A percentile compares a stretch with the other conserved stretches of the same genome.
phyloP scores from a whole-genome alignment of 2,113 vertebrate genomes.

The Ariopsis seemanni region DNA sequence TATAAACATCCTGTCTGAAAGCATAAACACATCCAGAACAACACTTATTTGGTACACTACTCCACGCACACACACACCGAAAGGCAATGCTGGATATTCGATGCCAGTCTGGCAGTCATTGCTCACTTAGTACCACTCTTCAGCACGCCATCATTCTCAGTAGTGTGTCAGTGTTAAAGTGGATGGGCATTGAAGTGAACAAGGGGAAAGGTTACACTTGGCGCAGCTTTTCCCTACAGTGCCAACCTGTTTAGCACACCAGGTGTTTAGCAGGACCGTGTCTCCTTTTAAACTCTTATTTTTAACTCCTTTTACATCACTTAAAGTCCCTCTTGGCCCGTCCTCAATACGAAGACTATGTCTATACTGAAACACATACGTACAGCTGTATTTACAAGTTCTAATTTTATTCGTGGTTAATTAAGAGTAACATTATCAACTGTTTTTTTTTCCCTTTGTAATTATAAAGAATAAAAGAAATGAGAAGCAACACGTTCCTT shows the following conservation, averaged over 20 bases:
- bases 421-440: not conserved
- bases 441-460: not conserved
- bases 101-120: not conserved
- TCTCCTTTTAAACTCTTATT: constrained; percentile 9
- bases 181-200: not conserved
- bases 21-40: not conserved
- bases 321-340: constrained; percentile 13
- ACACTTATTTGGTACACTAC: not conserved
- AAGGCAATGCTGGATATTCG: not conserved
- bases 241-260: constrained; percentile 20
- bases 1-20: not conserved
- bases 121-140: not conserved
- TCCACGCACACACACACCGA: not conserved
- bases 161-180: not conserved
- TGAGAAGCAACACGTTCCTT: not conserved
- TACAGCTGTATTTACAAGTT: no score
- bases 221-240: constrained; percentile 1
- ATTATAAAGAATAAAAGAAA: not conserved
- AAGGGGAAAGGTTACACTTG: constrained; percentile 10
- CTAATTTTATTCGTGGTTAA: not conserved
- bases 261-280: constrained; percentile 1
- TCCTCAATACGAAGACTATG: not conserved
- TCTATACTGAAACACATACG: not conserved
- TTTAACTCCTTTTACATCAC: constrained; percentile 8
- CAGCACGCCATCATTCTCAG: not conserved